Evolutionary conservation across 2,888 invertebrate genomes (phyloP).

Genomic region (Leptinotarsa peninsularis): DNA sequence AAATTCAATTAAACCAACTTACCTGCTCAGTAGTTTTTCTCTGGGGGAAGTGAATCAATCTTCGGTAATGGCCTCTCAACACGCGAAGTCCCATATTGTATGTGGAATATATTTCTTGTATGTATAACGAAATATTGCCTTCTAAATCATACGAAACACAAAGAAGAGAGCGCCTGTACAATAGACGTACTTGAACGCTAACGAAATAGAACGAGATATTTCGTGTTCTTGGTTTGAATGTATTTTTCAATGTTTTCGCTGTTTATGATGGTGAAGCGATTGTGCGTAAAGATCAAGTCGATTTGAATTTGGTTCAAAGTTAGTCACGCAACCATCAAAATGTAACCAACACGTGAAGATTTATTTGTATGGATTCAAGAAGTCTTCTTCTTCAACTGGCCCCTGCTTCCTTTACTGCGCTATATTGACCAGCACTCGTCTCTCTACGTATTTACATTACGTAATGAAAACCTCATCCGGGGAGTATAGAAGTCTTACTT

Average conservation of each 20-base stretch:
- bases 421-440: no score
- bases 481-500: no score
- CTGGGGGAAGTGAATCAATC: conserved; percentile 47
- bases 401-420: no score
- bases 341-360: no score
- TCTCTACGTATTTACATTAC: no score
- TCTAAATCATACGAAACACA: conserved; percentile 47
- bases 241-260: neutral
- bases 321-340: no score
- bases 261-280: neutral
- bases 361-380: no score
- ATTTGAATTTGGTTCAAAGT: no score
- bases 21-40: conserved; percentile 44
- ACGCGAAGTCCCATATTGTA: conserved; percentile 52
- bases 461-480: no score
- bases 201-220: conserved; percentile 31
- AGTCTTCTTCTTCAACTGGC: no score
- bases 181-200: conserved; percentile 32
- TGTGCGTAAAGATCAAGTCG: no score
- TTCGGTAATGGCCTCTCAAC: conserved; percentile 50
- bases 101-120: conserved; percentile 45
- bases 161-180: conserved; percentile 39
- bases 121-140: conserved; percentile 46
- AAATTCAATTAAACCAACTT: conserved; percentile 50
- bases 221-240: conserved; percentile 29